Evolutionary conservation across 2,797 vertebrate species (phyloP).

Genomic region (Enteromius viviparus): DNA sequence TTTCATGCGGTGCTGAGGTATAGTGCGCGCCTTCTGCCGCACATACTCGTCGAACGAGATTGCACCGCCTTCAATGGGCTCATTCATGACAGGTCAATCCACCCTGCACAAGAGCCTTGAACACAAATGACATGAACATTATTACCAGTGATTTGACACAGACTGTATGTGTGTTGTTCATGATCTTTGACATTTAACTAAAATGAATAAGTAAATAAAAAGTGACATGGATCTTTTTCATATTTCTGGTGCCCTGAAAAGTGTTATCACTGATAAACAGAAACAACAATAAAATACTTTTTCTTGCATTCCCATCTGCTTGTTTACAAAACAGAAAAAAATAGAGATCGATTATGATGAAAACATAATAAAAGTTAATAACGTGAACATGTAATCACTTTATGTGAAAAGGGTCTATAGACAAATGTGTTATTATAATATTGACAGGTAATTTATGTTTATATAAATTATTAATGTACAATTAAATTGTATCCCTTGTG

Average conservation of each 20-base stretch:
- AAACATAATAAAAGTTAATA: not conserved
- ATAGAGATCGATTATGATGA: not conserved
- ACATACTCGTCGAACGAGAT: slow-evolving; percentile 99
- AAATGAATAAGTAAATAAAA: no score
- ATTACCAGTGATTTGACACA: not conserved
- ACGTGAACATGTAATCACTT: not conserved
- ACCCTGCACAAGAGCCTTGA: slow-evolving; percentile 55
- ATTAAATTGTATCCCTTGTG: not conserved
- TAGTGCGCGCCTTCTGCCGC: slow-evolving; percentile 94
- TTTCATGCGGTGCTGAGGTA: slow-evolving; percentile 99
- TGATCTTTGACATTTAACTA: not conserved
- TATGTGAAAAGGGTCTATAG: not conserved
- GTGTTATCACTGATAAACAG: not conserved
- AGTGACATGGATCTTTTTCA: no score
- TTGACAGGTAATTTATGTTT: not conserved
- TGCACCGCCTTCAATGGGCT: slow-evolving; percentile 94
- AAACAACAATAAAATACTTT: not conserved
- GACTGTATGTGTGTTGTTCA: no score
- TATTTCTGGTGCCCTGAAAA: not conserved
- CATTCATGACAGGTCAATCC: slow-evolving; percentile 88
- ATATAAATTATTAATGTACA: not conserved
- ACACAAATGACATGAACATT: not conserved
- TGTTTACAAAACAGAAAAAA: not conserved
- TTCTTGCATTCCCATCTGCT: not conserved
- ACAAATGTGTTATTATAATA: not conserved